A percentile compares a stretch with the other conserved stretches of the same genome.
phyloP scores from a whole-genome alignment of 2,797 vertebrate species.

The Cyclopterus lumpus region DNA sequence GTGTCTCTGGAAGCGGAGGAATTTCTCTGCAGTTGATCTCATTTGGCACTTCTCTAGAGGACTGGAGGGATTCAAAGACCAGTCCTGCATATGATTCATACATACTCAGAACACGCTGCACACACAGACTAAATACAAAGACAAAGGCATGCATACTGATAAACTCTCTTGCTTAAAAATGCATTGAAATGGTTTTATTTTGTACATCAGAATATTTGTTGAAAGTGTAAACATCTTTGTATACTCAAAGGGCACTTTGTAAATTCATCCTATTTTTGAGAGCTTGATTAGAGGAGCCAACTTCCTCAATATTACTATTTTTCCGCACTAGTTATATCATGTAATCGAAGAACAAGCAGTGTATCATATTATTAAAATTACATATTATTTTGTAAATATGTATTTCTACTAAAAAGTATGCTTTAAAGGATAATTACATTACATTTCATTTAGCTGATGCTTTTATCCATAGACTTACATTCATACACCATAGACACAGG shows the following conservation, averaged over 20 bases:
- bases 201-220: conserved; percentile 10
- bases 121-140: conserved; percentile 10
- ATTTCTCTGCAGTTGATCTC: conserved; percentile 59
- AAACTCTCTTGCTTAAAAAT: conserved; percentile 11
- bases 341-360: not conserved
- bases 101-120: not conserved
- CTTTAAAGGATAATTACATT: not conserved
- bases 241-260: conserved; percentile 20
- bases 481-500: too few species aligned
- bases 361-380: not conserved
- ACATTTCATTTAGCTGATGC: too few species aligned
- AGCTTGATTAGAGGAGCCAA: not conserved
- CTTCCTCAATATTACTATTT: not conserved
- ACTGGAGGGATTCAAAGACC: conserved; percentile 42
- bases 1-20: conserved; percentile 42
- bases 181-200: conserved; percentile 15
- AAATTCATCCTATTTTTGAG: not conserved
- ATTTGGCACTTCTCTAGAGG: conserved; percentile 55
- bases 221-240: conserved; percentile 22
- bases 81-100: conserved; percentile 30
- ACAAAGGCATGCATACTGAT: conserved; percentile 26
- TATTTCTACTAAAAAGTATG: not conserved
- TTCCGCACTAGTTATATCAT: not conserved
- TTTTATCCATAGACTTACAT: too few species aligned
- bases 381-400: not conserved